A percentile compares a stretch with the other conserved stretches of the same genome.
Evolutionary conservation across 2,888 invertebrate species (phyloP).

Genomic region (Napeogenes sylphis): DNA sequence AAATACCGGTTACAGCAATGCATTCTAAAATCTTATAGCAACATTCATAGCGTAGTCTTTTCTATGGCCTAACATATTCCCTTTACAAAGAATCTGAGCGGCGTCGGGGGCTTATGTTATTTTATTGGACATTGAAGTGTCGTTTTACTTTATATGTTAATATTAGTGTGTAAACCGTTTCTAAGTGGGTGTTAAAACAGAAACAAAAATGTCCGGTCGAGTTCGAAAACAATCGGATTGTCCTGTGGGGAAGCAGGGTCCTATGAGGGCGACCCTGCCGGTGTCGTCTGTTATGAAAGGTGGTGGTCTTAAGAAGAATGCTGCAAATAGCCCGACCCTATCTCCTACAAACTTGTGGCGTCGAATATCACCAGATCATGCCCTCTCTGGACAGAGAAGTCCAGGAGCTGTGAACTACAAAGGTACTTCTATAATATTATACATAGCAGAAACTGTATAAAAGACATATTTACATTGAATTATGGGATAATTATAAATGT

Average conservation of each 20-base stretch:
- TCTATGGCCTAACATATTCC: slow-evolving; percentile 51
- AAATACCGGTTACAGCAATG: slow-evolving; percentile 41
- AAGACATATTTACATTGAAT: background rate
- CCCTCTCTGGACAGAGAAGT: slow-evolving; percentile 83
- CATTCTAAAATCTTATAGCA: slow-evolving; percentile 38
- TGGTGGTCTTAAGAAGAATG: slow-evolving; percentile 78
- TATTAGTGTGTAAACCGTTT: slow-evolving; percentile 43
- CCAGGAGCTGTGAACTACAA: slow-evolving; percentile 85
- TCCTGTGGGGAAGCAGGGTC: slow-evolving; percentile 78
- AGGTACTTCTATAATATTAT: slow-evolving; percentile 45
- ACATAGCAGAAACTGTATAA: background rate
- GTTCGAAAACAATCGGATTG: slow-evolving; percentile 83
- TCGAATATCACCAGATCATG: slow-evolving; percentile 83
- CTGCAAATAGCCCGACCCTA: slow-evolving; percentile 80
- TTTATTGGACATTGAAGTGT: slow-evolving; percentile 48
- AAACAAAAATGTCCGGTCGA: slow-evolving; percentile 76
- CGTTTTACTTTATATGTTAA: slow-evolving; percentile 41
- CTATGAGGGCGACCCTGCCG: slow-evolving; percentile 86
- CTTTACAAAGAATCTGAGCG: slow-evolving; percentile 68
- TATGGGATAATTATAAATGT: too few species aligned
- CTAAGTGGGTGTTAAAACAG: slow-evolving; percentile 38
- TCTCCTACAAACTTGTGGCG: slow-evolving; percentile 83
- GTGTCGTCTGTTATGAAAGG: slow-evolving; percentile 84
- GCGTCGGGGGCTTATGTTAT: slow-evolving; percentile 61
- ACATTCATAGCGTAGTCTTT: slow-evolving; percentile 38